Evolutionary conservation across 1,140 invertebrate genomes (phyloP).

Genomic region (Scaptomyza pallida): DNA sequence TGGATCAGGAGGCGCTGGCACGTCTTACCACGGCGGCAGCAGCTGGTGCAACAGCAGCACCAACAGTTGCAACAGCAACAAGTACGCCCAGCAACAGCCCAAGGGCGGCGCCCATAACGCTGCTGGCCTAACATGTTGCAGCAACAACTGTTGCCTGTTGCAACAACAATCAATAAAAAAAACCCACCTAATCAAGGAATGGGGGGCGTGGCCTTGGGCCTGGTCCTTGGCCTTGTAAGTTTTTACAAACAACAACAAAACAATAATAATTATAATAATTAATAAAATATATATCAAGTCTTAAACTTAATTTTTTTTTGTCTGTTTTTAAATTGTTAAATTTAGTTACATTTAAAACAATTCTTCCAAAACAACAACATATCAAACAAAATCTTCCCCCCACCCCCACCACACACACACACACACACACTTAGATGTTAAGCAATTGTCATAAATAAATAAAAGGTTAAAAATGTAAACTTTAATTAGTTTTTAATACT

Average conservation of each 20-base stretch:
- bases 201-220: conserved; percentile 65
- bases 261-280: conserved; percentile 8
- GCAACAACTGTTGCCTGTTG: conserved; percentile 10
- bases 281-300: conserved; percentile 12
- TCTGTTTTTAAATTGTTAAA: conserved; percentile 37
- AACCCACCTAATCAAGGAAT: conserved; percentile 55
- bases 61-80: conserved; percentile 7
- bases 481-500: conserved; percentile 18
- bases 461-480: not conserved
- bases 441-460: conserved; percentile 7
- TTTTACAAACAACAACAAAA: too few relatives aligned
- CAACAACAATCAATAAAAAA: conserved; percentile 18
- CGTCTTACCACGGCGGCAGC: conserved; percentile 26
- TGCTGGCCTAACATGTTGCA: conserved; percentile 64
- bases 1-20: conserved; percentile 66
- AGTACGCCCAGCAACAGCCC: conserved; percentile 18
- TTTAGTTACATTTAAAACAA: conserved; percentile 19
- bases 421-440: conserved; percentile 18
- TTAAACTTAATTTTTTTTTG: conserved; percentile 13
- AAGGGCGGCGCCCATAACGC: conserved; percentile 46
- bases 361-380: conserved; percentile 43
- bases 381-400: conserved; percentile 26
- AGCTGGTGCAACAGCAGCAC: conserved; percentile 6
- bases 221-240: conserved; percentile 42
- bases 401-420: conserved; percentile 18